These are phyloP conservation scores for Mirounga angustirostris DNA, from an alignment of 2,113 vertebrate species.

Conservation along the genomic window DNA sequence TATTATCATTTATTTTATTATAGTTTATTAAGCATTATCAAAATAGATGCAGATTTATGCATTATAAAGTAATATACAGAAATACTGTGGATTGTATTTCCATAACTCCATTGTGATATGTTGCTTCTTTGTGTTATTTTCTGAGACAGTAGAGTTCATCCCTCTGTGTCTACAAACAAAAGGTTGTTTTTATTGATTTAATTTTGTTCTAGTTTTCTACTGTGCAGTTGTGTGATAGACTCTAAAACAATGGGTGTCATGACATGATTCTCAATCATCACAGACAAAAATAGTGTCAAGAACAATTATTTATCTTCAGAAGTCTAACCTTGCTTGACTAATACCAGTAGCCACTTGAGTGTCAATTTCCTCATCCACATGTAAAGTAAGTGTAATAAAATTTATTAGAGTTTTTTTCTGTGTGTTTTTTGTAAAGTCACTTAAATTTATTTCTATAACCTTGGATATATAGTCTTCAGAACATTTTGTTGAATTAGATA, in stretches of 20 bases:
- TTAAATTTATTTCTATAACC: background rate
- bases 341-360: background rate
- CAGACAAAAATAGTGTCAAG: background rate
- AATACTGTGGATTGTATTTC: background rate
- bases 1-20: background rate
- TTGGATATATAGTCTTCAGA: background rate
- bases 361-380: background rate
- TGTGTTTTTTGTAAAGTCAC: background rate
- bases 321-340: background rate
- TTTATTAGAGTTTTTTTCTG: background rate
- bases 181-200: background rate
- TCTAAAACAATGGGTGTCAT: background rate
- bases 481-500: background rate
- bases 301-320: background rate
- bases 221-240: background rate
- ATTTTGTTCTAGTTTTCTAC: background rate
- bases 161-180: no score
- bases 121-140: background rate
- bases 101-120: background rate
- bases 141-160: background rate
- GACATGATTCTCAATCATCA: background rate
- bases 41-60: background rate
- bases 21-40: background rate
- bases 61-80: background rate
- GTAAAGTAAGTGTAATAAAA: background rate